Percentiles rank a stretch among this genome's conserved stretches.
phyloP scores from a whole-genome alignment of 2,888 invertebrate genomes.

The Patella ulyssiponensis region DNA sequence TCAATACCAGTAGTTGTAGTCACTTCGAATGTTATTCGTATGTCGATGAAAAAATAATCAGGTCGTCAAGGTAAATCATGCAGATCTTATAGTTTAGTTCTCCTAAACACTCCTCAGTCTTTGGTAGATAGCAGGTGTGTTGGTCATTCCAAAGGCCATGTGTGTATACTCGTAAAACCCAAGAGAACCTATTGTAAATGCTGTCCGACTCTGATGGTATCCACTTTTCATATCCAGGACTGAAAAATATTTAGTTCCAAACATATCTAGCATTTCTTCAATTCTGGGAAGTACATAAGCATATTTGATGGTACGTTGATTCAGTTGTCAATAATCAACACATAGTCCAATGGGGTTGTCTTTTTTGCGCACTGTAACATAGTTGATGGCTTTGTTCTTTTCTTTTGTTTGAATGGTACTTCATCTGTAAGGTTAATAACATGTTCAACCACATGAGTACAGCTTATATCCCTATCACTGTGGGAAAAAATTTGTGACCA shows the following conservation, averaged over 20 bases:
- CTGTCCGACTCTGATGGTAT: constrained; percentile 17
- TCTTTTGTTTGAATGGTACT: not conserved
- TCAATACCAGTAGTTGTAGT: no score
- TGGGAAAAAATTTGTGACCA: not conserved
- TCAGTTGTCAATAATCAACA: not conserved
- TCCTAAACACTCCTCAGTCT: no score
- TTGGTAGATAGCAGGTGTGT: no score
- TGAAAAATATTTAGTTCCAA: not conserved
- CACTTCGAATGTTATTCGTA: no score
- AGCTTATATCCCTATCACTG: not conserved
- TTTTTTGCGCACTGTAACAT: not conserved
- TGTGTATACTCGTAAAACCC: constrained; percentile 38
- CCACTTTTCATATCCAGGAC: not conserved
- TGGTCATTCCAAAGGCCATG: constrained; percentile 33
- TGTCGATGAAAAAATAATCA: no score
- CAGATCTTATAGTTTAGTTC: no score
- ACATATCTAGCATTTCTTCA: no score
- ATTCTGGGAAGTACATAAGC: no score
- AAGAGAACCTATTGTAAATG: constrained; percentile 33
- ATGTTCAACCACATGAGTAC: not conserved
- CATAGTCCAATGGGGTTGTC: not conserved
- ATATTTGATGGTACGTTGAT: not conserved
- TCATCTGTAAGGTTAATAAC: not conserved
- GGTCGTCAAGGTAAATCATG: no score
- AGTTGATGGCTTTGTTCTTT: not conserved